Conservation (phyloP, 2,113 vertebrate species). For the Percina caprodes region DNA sequence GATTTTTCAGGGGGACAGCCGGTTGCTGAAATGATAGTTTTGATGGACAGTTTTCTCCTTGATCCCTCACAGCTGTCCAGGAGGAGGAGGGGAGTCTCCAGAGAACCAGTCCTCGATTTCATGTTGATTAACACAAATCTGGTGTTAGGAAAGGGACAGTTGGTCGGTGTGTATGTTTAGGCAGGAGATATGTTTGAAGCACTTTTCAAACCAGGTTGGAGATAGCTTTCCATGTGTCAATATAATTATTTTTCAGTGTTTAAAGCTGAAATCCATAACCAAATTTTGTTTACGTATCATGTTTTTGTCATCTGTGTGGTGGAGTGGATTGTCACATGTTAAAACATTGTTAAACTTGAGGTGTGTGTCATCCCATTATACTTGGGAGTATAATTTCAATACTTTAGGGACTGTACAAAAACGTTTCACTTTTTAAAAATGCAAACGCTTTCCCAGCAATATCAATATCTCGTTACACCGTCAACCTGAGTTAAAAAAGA, state of each 20-base stretch:
- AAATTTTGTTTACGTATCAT: background rate
- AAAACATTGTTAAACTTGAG: background rate
- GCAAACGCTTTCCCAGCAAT: background rate
- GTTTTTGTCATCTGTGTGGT: constrained; percentile 1
- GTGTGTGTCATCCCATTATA: background rate
- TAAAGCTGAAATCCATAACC: constrained; percentile 3
- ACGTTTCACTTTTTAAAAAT: background rate
- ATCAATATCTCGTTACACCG: background rate
- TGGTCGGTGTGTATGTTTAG: background rate
- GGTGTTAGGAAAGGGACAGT: constrained; percentile 1
- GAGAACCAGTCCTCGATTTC: constrained; percentile 17
- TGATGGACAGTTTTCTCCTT: constrained; percentile 74
- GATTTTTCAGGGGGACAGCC: constrained; percentile 80
- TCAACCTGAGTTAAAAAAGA: background rate
- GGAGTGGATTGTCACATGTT: background rate
- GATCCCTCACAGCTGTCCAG: constrained; percentile 72
- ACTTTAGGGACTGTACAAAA: background rate
- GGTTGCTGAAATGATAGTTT: constrained; percentile 61
- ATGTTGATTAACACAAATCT: constrained; percentile 33
- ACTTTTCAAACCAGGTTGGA: background rate
- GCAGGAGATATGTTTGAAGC: constrained; percentile 8
- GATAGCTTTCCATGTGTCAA: background rate
- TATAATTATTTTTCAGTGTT: background rate
- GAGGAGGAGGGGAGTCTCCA: constrained; percentile 25
- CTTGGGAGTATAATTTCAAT: background rate